A percentile compares a stretch with the other conserved stretches of the same genome.
Conservation (phyloP, 2,797 vertebrate genomes). For the Halcyon smyrnensis region DNA sequence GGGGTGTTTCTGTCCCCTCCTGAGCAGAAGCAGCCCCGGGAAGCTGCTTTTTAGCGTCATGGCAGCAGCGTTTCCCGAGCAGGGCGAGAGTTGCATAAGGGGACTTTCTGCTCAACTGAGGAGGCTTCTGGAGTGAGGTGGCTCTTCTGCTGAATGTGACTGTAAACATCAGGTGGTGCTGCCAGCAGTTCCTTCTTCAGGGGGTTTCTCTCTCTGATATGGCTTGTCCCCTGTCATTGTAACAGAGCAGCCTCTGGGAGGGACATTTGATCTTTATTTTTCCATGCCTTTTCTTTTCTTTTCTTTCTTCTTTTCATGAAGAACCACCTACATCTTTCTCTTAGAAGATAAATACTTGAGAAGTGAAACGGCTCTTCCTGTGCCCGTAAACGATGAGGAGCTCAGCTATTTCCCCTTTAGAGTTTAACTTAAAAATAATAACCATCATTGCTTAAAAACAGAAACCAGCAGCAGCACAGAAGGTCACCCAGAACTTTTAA, state of each 20-base stretch:
- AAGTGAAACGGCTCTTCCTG: constrained; percentile 67
- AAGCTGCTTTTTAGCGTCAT: neutral
- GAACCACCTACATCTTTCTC: constrained; percentile 72
- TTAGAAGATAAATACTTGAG: constrained; percentile 52
- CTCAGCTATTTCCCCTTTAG: constrained; percentile 34
- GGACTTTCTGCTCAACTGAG: neutral
- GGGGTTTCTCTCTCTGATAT: neutral
- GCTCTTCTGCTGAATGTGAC: neutral
- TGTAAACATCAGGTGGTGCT: neutral
- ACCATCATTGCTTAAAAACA: constrained; percentile 31
- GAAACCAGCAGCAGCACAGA: constrained; percentile 1
- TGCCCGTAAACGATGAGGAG: constrained; percentile 47
- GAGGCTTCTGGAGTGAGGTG: neutral
- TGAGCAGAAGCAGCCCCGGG: neutral
- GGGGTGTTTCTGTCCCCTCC: neutral
- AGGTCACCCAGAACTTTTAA: neutral
- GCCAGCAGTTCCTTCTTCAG: neutral
- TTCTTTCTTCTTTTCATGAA: neutral
- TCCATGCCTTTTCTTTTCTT: constrained; percentile 39
- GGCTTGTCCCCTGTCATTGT: neutral
- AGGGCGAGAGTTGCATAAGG: neutral
- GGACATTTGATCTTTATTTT: constrained; percentile 48
- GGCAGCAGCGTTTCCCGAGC: neutral
- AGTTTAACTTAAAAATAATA: constrained; percentile 48
- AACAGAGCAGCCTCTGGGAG: neutral